A percentile compares a stretch with the other conserved stretches of the same genome.
Conservation (phyloP, 2,888 invertebrate genomes). For the Drosophila percnosoma region DNA sequence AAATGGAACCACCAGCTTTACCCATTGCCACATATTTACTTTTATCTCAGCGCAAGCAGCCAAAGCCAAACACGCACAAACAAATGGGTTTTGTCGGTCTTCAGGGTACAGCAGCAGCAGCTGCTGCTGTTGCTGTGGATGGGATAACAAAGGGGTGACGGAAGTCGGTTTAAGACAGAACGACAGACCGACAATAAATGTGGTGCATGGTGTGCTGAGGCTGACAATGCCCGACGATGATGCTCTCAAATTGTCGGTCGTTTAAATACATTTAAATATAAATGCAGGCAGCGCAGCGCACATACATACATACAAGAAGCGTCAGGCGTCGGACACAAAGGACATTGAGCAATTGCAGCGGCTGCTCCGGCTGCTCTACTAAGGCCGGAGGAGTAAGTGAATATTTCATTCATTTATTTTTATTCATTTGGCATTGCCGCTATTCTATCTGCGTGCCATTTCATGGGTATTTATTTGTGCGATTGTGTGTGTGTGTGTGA, state of each 20-base stretch:
- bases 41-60: conserved; percentile 73
- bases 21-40: conserved; percentile 79
- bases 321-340: conserved; percentile 17
- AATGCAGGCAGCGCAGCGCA: conserved; percentile 57
- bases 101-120: conserved; percentile 12
- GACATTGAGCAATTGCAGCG: conserved; percentile 38
- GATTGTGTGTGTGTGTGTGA: conserved; percentile 13
- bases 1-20: conserved; percentile 63
- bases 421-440: conserved; percentile 60
- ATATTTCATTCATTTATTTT: conserved; percentile 74
- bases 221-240: conserved; percentile 66
- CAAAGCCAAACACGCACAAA: conserved; percentile 73
- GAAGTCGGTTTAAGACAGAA: conserved; percentile 35
- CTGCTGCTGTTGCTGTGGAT: conserved; percentile 1
- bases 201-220: conserved; percentile 55
- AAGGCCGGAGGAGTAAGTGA: conserved; percentile 55
- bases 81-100: conserved; percentile 64
- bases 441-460: conserved; percentile 64
- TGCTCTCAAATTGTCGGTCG: conserved; percentile 79
- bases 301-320: conserved; percentile 41
- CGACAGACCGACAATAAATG: conserved; percentile 65
- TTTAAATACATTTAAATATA: conserved; percentile 80
- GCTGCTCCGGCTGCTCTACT: conserved; percentile 4
- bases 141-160: conserved; percentile 18
- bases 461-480: conserved; percentile 34